phyloP scores from a whole-genome alignment of 53 echinoderm and acorn worm genomes.

The Astropecten irregularis region DNA sequence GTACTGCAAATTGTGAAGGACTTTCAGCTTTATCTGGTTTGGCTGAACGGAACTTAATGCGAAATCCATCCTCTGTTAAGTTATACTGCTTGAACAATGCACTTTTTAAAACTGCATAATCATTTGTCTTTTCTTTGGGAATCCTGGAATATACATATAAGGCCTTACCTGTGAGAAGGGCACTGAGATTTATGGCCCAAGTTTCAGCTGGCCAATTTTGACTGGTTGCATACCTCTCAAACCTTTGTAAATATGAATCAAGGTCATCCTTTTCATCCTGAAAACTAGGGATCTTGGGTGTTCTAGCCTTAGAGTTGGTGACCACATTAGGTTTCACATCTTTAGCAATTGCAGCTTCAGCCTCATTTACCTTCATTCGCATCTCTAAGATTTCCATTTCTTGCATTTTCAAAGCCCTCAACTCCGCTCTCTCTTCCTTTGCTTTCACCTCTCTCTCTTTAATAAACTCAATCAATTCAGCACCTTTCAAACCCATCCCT shows the following conservation, averaged over 20 bases:
- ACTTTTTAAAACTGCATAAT: conserved; percentile 5
- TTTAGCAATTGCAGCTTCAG: neutral
- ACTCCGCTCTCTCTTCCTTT: conserved; percentile 9
- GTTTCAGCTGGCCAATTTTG: conserved; percentile 36
- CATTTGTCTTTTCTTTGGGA: neutral
- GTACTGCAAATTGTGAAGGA: conserved; percentile 13
- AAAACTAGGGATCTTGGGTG: conserved; percentile 58
- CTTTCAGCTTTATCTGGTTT: conserved; percentile 36
- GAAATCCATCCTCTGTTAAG: conserved; percentile 43
- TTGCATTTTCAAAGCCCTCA: neutral
- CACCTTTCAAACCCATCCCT: conserved; percentile 10
- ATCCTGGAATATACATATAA: neutral
- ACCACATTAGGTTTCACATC: neutral
- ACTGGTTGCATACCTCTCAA: conserved; percentile 49
- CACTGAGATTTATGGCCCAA: conserved; percentile 68
- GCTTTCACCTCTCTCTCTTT: conserved; percentile 7
- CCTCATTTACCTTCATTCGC: neutral
- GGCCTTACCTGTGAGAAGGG: conserved; percentile 49
- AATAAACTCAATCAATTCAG: conserved; percentile 3
- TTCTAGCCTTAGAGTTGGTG: neutral
- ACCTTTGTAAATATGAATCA: conserved; percentile 63
- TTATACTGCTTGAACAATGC: conserved; percentile 23
- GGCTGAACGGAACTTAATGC: conserved; percentile 11
- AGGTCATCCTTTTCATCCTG: conserved; percentile 62
- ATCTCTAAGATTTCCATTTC: conserved; percentile 12